Conservation (phyloP, 2,888 invertebrate species). For the Anorthoa munda region DNA sequence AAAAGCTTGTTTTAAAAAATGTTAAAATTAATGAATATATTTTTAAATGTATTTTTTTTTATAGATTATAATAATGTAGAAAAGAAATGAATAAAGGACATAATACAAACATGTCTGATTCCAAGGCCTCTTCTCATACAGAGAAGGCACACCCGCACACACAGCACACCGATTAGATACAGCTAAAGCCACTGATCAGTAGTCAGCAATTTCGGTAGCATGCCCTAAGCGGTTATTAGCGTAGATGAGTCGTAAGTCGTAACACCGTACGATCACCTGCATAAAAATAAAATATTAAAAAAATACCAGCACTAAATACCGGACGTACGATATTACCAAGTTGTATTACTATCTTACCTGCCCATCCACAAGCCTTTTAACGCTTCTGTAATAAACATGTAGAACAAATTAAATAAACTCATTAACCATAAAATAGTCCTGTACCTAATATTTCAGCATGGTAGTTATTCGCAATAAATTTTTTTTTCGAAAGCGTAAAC, state of each 20-base stretch:
- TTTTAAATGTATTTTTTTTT: too few species aligned
- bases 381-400: constrained; percentile 8
- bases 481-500: not conserved
- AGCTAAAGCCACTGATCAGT: not conserved
- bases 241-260: not conserved
- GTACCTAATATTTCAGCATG: not conserved
- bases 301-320: constrained; percentile 1
- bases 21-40: too few species aligned
- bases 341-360: not conserved
- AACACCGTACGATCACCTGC: not conserved
- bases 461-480: constrained; percentile 30
- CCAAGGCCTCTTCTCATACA: too few species aligned
- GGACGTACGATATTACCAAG: constrained; percentile 12
- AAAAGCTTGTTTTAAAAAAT: too few species aligned
- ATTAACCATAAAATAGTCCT: constrained; percentile 23
- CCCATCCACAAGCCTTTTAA: constrained; percentile 9
- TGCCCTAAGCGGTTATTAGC: not conserved
- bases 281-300: constrained; percentile 7
- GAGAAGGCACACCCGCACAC: too few species aligned
- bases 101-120: too few species aligned
- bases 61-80: too few species aligned
- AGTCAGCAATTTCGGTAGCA: not conserved
- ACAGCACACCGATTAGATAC: not conserved
- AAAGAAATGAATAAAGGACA: too few species aligned
- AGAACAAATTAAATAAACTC: constrained; percentile 6